Base-by-base conservation (phyloP, 2,888 invertebrate species). In the Acronicta psi region DNA sequence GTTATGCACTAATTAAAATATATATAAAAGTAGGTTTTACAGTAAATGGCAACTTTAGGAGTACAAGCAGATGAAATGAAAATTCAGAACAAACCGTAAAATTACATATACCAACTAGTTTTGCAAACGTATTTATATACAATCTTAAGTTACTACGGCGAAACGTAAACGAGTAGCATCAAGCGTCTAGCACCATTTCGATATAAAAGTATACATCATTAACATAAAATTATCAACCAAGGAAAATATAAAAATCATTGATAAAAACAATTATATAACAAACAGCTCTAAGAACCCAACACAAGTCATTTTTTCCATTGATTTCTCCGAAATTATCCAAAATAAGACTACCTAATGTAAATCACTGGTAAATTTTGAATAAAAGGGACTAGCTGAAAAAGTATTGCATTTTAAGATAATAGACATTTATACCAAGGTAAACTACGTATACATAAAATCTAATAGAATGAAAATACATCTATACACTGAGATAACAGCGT, bases 131-230 rank as follows among this genome's bases (percentile, higher is more conserved):
- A 80, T 80, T 65, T 89, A 87, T 88, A 69, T 90, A 91, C 88
- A 89, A 79, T 78, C 82, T 84, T 79, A 77, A 66, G 34, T 85
- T 84, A 81, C 83, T 89, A 91, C 77, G 79, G 87, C 85, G 82
- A 91, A 68, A 90, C 64, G 87, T 81, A 89, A 90, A 86, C 82
- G 82, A 87, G 79, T 79, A 85, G 85, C 86, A 83, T 84, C 69
- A 87, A 93, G 92, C 92, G 84, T 92, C 93, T 94, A 94, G 94
- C 94, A 94, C 94, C 94, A 93, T 93, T 92, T 88, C 82, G 87
- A 92, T 92, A 91, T 89, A 90, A 87, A 88, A 84, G 87, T 92
- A 91, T 90, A 90, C 87, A 83, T 86, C 83, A 82, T 83, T 75
- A 91, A 91, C 87, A 92, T 92, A 92, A 93, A 85, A 92, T 92